phyloP scores from a whole-genome alignment of 2,113 vertebrate genomes.

The Pandion haliaetus region DNA sequence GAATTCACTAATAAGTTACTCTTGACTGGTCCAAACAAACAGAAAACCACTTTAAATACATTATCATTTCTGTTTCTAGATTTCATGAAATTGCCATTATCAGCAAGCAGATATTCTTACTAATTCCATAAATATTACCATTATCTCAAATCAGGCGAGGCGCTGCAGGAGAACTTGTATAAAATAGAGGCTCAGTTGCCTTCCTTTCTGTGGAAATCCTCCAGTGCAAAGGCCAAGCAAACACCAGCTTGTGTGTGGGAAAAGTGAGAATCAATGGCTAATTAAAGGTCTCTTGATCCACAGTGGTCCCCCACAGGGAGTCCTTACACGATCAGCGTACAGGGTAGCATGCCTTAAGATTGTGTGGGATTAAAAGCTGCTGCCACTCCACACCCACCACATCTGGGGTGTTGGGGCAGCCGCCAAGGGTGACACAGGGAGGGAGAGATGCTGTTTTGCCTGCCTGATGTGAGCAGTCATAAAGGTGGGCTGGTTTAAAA shows the following conservation, averaged over 20 bases:
- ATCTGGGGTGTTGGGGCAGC: not conserved
- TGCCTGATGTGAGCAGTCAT: not conserved
- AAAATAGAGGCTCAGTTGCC: not conserved
- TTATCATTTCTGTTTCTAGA: not conserved
- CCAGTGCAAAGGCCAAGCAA: not conserved
- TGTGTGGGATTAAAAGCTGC: not conserved
- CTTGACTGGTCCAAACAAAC: not conserved
- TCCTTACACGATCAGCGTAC: not conserved
- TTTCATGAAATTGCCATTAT: not conserved
- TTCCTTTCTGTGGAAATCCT: not conserved
- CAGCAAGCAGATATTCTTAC: not conserved
- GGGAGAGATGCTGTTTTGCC: not conserved
- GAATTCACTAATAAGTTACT: not conserved
- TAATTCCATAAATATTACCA: not conserved
- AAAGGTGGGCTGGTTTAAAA: not conserved
- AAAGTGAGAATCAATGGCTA: not conserved
- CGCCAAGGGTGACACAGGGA: accelerated
- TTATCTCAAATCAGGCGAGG: not conserved
- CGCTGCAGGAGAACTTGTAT: not conserved
- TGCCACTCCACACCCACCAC: not conserved
- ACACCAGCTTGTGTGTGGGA: not conserved
- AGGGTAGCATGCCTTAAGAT: not conserved
- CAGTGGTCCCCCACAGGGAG: accelerated
- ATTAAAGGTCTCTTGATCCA: not conserved
- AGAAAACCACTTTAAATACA: not conserved